Evolutionary conservation across 92 coral and sea anemone genomes (phyloP).

Genomic region (Zoanthus solanderi): DNA sequence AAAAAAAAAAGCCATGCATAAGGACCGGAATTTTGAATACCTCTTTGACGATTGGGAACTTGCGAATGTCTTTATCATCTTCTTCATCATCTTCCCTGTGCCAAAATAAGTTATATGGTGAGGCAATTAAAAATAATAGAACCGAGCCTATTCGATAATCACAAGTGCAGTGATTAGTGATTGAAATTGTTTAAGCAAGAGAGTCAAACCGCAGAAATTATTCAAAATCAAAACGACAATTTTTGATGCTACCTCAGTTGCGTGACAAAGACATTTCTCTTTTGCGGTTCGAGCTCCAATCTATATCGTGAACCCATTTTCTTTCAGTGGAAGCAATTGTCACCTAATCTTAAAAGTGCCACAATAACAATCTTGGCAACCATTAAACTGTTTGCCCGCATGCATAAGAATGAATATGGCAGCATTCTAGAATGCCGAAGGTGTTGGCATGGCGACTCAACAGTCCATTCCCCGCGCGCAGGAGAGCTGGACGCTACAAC

Average conservation of each 20-base stretch:
- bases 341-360: not conserved
- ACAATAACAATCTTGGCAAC: slow-evolving; percentile 23
- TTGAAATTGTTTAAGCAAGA: too few species aligned
- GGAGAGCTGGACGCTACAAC: slow-evolving; percentile 40
- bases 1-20: too few species aligned
- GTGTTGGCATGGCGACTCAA: slow-evolving; percentile 64
- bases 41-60: slow-evolving; percentile 90
- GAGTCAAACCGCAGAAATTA: not conserved
- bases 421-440: slow-evolving; percentile 43
- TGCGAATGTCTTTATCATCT: slow-evolving; percentile 75
- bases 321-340: not conserved
- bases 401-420: slow-evolving; percentile 58
- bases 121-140: not conserved
- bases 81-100: slow-evolving; percentile 90
- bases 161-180: too few species aligned
- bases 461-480: not conserved
- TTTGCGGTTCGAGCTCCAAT: slow-evolving; percentile 84
- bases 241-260: slow-evolving; percentile 78
- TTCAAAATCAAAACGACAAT: not conserved
- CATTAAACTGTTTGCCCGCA: slow-evolving; percentile 56
- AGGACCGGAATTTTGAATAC: slow-evolving; percentile 57
- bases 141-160: too few species aligned
- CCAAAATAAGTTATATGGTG: slow-evolving; percentile 9
- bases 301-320: slow-evolving; percentile 49
- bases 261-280: slow-evolving; percentile 92